Percentiles rank a stretch among this genome's conserved stretches.
Conservation (phyloP, 2,888 invertebrate genomes). For the Drosophila lutescens region DNA sequence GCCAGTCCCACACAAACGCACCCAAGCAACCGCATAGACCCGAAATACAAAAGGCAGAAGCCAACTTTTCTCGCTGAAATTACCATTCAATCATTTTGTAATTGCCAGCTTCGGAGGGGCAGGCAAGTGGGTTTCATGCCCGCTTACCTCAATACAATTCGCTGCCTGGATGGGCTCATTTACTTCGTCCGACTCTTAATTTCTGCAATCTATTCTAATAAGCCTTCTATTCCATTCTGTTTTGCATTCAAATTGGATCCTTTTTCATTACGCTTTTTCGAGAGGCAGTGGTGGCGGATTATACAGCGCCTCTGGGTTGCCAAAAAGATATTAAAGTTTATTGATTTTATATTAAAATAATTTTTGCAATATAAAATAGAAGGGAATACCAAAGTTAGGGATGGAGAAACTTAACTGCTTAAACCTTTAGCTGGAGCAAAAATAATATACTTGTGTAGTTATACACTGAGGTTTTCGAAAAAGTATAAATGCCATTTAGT, state of each 20-base stretch:
- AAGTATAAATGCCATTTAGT: too few species aligned
- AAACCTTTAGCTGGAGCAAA: too few species aligned
- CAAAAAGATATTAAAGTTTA: slow-evolving; percentile 10
- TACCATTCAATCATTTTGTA: slow-evolving; percentile 82
- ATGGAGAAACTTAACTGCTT: too few species aligned
- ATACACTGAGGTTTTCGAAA: too few species aligned
- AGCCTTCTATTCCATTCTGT: slow-evolving; percentile 47
- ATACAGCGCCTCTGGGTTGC: not conserved
- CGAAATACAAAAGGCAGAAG: slow-evolving; percentile 52
- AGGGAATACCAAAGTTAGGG: not conserved
- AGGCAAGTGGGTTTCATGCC: not conserved
- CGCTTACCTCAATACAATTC: slow-evolving; percentile 43
- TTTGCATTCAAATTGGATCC: slow-evolving; percentile 61
- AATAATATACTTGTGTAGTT: too few species aligned
- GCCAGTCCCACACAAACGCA: slow-evolving; percentile 53
- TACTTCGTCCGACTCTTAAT: slow-evolving; percentile 57
- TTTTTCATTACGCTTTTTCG: slow-evolving; percentile 19
- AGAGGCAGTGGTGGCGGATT: not conserved
- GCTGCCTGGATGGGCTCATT: slow-evolving; percentile 44
- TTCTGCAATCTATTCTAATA: slow-evolving; percentile 76
- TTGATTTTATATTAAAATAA: slow-evolving; percentile 13
- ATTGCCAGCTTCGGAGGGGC: slow-evolving; percentile 60
- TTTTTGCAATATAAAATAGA: not conserved
- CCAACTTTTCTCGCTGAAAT: slow-evolving; percentile 67
- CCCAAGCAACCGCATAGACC: not conserved